Evolutionary conservation across 2,113 vertebrate genomes (phyloP).

Genomic region (Microtus pennsylvanicus): DNA sequence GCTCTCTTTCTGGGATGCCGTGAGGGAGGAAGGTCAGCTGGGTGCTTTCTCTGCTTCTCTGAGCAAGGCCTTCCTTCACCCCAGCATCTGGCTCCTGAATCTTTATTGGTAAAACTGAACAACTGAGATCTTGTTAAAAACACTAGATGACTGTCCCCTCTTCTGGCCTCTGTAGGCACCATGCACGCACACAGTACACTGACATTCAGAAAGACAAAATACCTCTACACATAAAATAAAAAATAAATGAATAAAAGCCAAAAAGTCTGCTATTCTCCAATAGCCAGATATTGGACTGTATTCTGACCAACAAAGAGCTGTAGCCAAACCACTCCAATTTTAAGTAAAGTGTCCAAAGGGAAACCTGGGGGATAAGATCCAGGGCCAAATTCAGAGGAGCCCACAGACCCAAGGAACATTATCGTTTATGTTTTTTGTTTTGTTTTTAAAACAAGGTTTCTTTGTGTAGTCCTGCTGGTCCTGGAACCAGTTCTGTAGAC

Average conservation of each 20-base stretch:
- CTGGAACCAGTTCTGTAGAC: too few species aligned
- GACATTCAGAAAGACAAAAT: background rate
- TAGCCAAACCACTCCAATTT: constrained; percentile 34
- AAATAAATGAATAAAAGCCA: background rate
- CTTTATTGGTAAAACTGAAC: background rate
- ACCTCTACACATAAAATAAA: background rate
- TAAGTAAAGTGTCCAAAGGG: background rate
- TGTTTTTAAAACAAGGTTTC: too few species aligned
- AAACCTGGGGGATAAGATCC: background rate
- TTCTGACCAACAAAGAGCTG: background rate
- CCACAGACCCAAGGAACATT: background rate
- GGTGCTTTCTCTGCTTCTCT: background rate
- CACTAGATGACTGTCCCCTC: background rate
- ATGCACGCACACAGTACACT: too few species aligned
- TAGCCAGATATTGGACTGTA: background rate
- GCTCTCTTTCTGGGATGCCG: background rate
- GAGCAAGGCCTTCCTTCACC: background rate
- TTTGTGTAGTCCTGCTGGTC: too few species aligned
- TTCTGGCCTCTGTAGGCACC: background rate
- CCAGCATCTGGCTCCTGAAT: background rate
- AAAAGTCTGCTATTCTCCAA: constrained; percentile 12
- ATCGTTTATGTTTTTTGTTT: too few species aligned
- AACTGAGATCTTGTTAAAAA: background rate
- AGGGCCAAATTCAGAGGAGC: background rate
- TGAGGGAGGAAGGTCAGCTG: background rate